Evolutionary conservation across 2,888 invertebrate species (phyloP), one percentile per base, ranked within the genome.

Genomic region (Pocota personata): DNA sequence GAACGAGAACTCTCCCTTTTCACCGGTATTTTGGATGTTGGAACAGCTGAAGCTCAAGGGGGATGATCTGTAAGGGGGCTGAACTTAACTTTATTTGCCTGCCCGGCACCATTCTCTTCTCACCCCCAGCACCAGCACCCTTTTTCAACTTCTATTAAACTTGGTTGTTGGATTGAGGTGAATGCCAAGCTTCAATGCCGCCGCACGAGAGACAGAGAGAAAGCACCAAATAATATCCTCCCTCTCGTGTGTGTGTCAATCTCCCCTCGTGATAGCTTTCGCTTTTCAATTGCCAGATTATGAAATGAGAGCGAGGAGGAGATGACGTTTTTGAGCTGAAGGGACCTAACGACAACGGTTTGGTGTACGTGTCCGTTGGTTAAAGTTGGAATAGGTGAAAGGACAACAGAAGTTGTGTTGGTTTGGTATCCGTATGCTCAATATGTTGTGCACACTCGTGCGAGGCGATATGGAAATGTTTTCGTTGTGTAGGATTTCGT

Each of bases 1-100:
- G n/a, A n/a, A n/a, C n/a, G n/a, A 62, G 16, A 73, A 84, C 84
- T 84, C 84, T 84, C 79, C 84, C 84, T 84, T 84, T 84, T 79
- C 75, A 75, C 79, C 84, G 84, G 84, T 46, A 7, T 46, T 84
- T 84, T 84, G 24, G 30, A 32, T 57, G 30, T 8, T 5, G 60
- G 62, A 84, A 79, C 84, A 84, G 79, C 75, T 84, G 79, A 60
- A 80, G 32, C 27, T 66, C 1, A 43, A 52, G 37, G 21, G 43
- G 32, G 60, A 19, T 52, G 10, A 40, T 40, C 40, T 27, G 40
- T 8, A 24, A 6, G 40, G 4, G 27, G 40, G 43, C 24, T 12
- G 12, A 50, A 58, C n/a, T 73, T 79, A 75, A 79, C 69, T 84
- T 75, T 43, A 79, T 84, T 83, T 78, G 46, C 58, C 62, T 78